Percentiles rank a stretch among this genome's conserved stretches.
Evolutionary conservation across 2,888 invertebrate genomes (phyloP).

Genomic region (Scaptomyza parva): DNA sequence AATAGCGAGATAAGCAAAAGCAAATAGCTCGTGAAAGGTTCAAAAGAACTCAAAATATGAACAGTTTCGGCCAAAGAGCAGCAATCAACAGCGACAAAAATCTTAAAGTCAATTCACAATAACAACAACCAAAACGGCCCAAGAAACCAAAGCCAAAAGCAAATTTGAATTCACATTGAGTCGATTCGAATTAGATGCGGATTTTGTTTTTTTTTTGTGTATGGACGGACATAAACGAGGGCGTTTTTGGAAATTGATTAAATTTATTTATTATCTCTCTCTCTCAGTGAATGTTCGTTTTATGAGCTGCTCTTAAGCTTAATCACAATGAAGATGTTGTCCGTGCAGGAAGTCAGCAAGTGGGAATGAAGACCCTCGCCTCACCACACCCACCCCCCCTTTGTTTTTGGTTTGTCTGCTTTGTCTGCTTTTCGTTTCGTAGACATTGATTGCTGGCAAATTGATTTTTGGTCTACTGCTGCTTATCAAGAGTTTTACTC

Average conservation of each 20-base stretch:
- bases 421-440: constrained; percentile 16
- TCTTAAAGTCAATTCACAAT: constrained; percentile 36
- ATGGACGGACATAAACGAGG: constrained; percentile 41
- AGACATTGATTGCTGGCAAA: constrained; percentile 26
- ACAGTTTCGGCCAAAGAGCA: constrained; percentile 21
- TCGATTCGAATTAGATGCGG: constrained; percentile 25
- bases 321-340: constrained; percentile 26
- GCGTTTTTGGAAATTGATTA: constrained; percentile 66
- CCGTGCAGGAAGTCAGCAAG: constrained; percentile 18
- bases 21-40: constrained; percentile 43
- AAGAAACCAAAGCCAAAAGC: constrained; percentile 36
- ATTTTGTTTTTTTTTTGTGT: too few relatives aligned
- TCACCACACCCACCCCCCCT: background rate
- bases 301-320: constrained; percentile 44
- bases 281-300: constrained; percentile 46
- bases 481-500: constrained; percentile 33
- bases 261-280: constrained; percentile 75
- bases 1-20: constrained; percentile 43
- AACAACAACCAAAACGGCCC: background rate
- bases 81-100: constrained; percentile 26
- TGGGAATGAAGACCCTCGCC: constrained; percentile 7
- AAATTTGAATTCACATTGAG: constrained; percentile 40
- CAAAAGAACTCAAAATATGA: constrained; percentile 59
- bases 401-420: background rate
- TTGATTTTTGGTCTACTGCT: constrained; percentile 31